These are phyloP conservation scores for Xiphophorus birchmanni DNA, from an alignment of 2,797 vertebrate species.

Conservation along the genomic window DNA sequence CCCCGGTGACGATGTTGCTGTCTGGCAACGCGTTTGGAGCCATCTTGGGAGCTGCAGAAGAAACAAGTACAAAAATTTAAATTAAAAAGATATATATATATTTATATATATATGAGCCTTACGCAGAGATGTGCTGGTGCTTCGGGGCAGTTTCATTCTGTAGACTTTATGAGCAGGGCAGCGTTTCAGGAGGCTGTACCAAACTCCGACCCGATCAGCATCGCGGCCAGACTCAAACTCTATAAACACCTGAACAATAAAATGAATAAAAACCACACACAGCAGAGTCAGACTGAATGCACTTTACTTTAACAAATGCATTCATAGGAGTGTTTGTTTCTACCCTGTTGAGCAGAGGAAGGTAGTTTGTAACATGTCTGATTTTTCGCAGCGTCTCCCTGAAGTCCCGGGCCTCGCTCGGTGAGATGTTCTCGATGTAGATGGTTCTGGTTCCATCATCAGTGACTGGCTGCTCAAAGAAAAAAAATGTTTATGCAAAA, in stretches of 20 bases:
- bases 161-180: neutral
- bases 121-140: neutral
- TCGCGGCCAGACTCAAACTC: slow-evolving; percentile 31
- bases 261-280: neutral
- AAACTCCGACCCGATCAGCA: slow-evolving; percentile 59
- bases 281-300: neutral
- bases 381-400: slow-evolving; percentile 27
- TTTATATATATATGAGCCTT: slow-evolving; percentile 11
- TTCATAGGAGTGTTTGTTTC: neutral
- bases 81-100: too few relatives aligned
- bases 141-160: slow-evolving; percentile 10
- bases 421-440: slow-evolving; percentile 51
- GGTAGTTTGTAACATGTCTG: slow-evolving; percentile 7
- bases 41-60: slow-evolving; percentile 20
- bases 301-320: neutral
- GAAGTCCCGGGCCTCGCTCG: slow-evolving; percentile 4
- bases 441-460: neutral
- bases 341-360: slow-evolving; percentile 72
- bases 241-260: slow-evolving; percentile 53
- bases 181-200: slow-evolving; percentile 49
- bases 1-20: neutral
- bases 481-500: neutral
- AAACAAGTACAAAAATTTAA: neutral
- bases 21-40: slow-evolving; percentile 14
- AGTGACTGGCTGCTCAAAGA: neutral